phyloP scores from a whole-genome alignment of 2,888 invertebrate genomes.

The Clostera curtula region DNA sequence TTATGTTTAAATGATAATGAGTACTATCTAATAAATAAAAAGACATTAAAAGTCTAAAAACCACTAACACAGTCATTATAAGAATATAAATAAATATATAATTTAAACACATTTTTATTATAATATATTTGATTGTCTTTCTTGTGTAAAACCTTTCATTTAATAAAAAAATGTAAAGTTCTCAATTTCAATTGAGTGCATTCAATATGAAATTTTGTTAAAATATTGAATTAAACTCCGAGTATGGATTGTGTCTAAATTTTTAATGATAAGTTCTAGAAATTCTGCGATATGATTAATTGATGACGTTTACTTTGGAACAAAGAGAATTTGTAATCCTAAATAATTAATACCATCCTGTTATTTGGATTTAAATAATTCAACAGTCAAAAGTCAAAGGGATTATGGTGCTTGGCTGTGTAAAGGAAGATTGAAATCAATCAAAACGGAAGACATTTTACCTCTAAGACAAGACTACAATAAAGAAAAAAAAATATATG shows the following conservation, averaged over 20 bases:
- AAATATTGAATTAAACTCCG: slow-evolving; percentile 6
- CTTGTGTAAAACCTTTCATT: no score
- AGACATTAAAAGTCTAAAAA: no score
- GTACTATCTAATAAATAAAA: no score
- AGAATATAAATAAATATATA: no score
- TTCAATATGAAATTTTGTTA: slow-evolving; percentile 1
- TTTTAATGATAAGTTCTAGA: background rate
- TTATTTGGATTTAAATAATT: slow-evolving; percentile 1
- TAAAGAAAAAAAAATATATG: background rate
- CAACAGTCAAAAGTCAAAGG: background rate
- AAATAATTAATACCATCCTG: background rate
- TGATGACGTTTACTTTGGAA: slow-evolving; percentile 1
- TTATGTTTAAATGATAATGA: no score
- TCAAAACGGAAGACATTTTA: background rate
- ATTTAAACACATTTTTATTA: no score
- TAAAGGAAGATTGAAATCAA: background rate
- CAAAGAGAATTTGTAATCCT: slow-evolving; percentile 1
- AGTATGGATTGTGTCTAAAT: slow-evolving; percentile 1
- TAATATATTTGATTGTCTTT: no score
- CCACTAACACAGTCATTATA: no score
- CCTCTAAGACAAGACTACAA: no score
- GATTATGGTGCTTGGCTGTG: background rate
- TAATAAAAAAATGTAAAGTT: no score
- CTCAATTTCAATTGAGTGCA: no score
- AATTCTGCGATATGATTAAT: slow-evolving; percentile 1